These are phyloP conservation scores for Microplitis mediator DNA, from an alignment of 1,140 invertebrate genomes.

Conservation along the genomic window DNA sequence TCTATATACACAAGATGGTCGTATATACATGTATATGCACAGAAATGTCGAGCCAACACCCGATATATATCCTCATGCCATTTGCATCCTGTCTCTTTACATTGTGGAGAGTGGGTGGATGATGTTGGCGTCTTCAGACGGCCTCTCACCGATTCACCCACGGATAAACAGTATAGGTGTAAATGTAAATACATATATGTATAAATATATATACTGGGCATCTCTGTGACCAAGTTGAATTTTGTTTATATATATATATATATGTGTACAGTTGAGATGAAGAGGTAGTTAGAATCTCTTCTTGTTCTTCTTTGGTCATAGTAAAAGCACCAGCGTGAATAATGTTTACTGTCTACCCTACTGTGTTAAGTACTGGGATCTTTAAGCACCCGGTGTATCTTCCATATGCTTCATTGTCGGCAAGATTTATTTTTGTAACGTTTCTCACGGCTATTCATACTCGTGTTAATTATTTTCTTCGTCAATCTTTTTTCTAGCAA, in stretches of 20 bases:
- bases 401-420: constrained; percentile 26
- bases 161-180: background rate
- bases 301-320: background rate
- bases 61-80: constrained; percentile 12
- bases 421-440: constrained; percentile 16
- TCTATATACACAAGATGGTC: background rate
- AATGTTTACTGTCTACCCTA: constrained; percentile 6
- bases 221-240: background rate
- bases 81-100: constrained; percentile 28
- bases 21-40: background rate
- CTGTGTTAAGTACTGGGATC: background rate
- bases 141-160: constrained; percentile 6
- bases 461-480: background rate
- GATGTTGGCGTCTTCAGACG: constrained; percentile 1
- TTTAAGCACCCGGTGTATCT: constrained; percentile 13
- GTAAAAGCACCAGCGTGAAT: constrained; percentile 10
- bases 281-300: background rate
- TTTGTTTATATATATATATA: background rate
- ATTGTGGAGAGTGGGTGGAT: background rate
- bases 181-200: background rate
- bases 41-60: constrained; percentile 11
- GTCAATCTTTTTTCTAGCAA: background rate
- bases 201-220: background rate
- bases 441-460: background rate
- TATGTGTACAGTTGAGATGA: background rate